Percentiles rank a stretch among this genome's conserved stretches.
These are phyloP conservation scores for Helicoverpa armigera DNA, from an alignment of 1,140 invertebrate genomes.

Conservation along the genomic window DNA sequence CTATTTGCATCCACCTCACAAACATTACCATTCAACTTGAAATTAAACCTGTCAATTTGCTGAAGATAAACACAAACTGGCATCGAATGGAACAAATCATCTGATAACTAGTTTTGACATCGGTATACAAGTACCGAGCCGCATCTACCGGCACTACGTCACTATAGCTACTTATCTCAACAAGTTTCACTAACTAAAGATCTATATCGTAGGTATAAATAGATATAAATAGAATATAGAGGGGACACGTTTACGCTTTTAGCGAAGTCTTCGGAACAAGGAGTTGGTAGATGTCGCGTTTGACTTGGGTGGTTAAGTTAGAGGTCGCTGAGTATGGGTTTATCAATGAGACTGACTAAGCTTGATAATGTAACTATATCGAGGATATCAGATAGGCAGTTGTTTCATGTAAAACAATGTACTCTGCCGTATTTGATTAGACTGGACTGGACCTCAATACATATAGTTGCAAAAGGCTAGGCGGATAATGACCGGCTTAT, in stretches of 20 bases:
- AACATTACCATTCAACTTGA: constrained; percentile 17
- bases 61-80: constrained; percentile 23
- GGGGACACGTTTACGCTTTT: constrained; percentile 10
- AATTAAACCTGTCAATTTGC: constrained; percentile 36
- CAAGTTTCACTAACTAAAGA: constrained; percentile 3
- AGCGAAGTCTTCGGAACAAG: background rate
- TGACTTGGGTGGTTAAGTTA: too few relatives aligned
- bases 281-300: background rate
- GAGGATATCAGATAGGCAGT: too few relatives aligned
- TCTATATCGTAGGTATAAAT: background rate
- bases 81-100: constrained; percentile 10
- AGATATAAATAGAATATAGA: background rate
- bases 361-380: too few relatives aligned
- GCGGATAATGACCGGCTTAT: too few relatives aligned
- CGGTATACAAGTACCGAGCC: constrained; percentile 19
- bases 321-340: too few relatives aligned
- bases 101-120: constrained; percentile 43
- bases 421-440: too few relatives aligned
- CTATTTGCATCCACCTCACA: background rate
- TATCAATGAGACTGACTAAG: too few relatives aligned
- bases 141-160: background rate
- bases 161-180: background rate
- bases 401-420: too few relatives aligned
- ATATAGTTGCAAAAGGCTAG: background rate
- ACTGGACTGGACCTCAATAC: background rate